Base-by-base conservation (phyloP, 2,888 invertebrate genomes). In the Stenurella melanura region DNA sequence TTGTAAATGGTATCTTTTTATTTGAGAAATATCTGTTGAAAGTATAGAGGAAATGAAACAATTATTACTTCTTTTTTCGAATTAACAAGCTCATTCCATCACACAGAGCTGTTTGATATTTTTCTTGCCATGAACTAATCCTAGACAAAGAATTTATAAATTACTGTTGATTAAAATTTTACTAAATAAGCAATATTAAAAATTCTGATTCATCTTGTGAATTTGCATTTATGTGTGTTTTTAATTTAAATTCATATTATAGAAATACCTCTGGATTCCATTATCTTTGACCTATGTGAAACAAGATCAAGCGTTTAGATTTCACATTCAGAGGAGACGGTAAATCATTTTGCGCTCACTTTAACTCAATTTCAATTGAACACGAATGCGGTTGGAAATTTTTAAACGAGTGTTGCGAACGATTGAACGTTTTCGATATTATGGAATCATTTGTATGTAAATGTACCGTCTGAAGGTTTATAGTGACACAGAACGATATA, bases 331-430 rank as follows among this genome's bases (percentile, higher is more conserved):
- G 74, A 11, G 64, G 73, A 64, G 63, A 73, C 73, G 83, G 81
- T 86, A 86, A 86, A 86, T 86, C 86, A 87, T 86, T 86, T 86
- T 84, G 83, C 86, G 84, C 86, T 86, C 86, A 86, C 86, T 87
- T 86, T 80, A 86, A 86, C 86, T 85, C 86, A 84, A 86, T 87
- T 87, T 83, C 86, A 86, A 87, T 86, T 86, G 87, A 86, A 87
- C 86, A 86, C 86, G 85, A 85, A 85, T 86, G 86, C 82, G 85
- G 85, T 82, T 83, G 79, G 84, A 82, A 86, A 85, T 85, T 86
- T 85, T 83, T 84, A 81, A 82, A 79, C 84, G 83, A 79, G 77
- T 80, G 80, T 78, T 81, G 79, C 78, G 77, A 82, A 82, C 81
- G 82, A 78, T 79, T 80, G 79, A 80, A 68, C 74, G 78, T 79